phyloP scores from a whole-genome alignment of 2,797 vertebrate species.

The Darevskia nairensis region DNA sequence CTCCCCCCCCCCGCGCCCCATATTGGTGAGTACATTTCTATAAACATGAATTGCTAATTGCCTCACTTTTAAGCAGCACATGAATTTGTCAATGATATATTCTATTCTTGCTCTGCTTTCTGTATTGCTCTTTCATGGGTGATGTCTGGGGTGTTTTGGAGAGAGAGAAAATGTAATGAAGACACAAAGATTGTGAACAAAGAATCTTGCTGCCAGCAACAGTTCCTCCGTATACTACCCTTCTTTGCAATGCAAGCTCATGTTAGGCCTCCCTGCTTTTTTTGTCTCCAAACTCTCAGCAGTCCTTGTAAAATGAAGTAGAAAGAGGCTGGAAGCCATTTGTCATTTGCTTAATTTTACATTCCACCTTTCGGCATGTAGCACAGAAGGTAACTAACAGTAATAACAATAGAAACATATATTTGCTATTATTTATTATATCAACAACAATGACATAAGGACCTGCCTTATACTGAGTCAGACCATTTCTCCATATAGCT shows the following conservation, averaged over 20 bases:
- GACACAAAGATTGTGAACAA: not conserved
- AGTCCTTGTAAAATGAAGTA: not conserved
- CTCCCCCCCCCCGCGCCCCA: not conserved
- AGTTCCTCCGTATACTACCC: not conserved
- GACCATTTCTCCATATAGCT: too few relatives aligned
- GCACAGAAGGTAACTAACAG: too few relatives aligned
- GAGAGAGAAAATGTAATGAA: not conserved
- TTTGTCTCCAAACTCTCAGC: not conserved
- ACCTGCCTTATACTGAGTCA: too few relatives aligned
- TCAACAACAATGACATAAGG: too few relatives aligned
- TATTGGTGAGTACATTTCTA: constrained; percentile 9
- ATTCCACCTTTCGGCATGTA: too few relatives aligned
- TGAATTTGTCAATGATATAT: not conserved
- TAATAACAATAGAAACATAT: too few relatives aligned
- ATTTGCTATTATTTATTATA: too few relatives aligned
- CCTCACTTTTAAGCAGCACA: not conserved
- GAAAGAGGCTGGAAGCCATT: not conserved
- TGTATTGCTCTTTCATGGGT: not conserved
- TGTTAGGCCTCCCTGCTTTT: not conserved
- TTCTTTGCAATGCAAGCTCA: not conserved
- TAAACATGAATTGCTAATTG: constrained; percentile 6
- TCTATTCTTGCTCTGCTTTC: not conserved
- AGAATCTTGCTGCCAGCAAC: too few relatives aligned
- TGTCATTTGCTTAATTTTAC: too few relatives aligned
- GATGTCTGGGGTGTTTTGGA: not conserved